phyloP scores from a whole-genome alignment of 2,888 invertebrate species.

The Morpho deidamia region DNA sequence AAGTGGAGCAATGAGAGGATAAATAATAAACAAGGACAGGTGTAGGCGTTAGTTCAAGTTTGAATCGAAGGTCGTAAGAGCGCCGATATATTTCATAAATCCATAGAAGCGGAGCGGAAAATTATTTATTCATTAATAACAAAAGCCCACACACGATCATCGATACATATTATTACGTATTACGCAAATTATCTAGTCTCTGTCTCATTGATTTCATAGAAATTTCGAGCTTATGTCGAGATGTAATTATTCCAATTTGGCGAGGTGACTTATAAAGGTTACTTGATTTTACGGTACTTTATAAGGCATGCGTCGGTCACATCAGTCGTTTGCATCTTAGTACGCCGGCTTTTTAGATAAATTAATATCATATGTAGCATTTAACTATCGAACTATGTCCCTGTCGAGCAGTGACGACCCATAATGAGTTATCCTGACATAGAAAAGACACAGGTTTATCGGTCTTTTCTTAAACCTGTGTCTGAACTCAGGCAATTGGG shows the following conservation, averaged over 20 bases:
- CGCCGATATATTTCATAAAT: conserved; percentile 10
- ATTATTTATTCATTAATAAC: conserved; percentile 27
- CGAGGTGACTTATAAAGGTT: conserved; percentile 25
- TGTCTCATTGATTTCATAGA: not conserved
- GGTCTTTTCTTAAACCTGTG: too few species aligned
- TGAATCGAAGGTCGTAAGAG: conserved; percentile 44
- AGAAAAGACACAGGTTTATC: too few species aligned
- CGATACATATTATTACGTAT: conserved; percentile 4
- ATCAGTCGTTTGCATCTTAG: too few species aligned
- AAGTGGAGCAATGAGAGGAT: conserved; percentile 36
- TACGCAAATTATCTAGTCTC: not conserved
- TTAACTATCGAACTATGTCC: too few species aligned
- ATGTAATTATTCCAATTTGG: conserved; percentile 39
- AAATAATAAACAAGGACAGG: conserved; percentile 42
- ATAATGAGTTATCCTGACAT: too few species aligned
- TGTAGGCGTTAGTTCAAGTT: conserved; percentile 57
- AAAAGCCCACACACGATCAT: conserved; percentile 24
- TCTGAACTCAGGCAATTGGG: too few species aligned
- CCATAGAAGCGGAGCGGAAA: conserved; percentile 19
- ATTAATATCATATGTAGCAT: too few species aligned
- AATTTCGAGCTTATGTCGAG: not conserved
- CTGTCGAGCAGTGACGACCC: too few species aligned
- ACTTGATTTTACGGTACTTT: conserved; percentile 33
- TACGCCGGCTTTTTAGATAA: too few species aligned
- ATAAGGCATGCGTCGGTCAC: not conserved